Evolutionary conservation across 2,888 invertebrate genomes (phyloP).

Genomic region (Pelosia muscerda): DNA sequence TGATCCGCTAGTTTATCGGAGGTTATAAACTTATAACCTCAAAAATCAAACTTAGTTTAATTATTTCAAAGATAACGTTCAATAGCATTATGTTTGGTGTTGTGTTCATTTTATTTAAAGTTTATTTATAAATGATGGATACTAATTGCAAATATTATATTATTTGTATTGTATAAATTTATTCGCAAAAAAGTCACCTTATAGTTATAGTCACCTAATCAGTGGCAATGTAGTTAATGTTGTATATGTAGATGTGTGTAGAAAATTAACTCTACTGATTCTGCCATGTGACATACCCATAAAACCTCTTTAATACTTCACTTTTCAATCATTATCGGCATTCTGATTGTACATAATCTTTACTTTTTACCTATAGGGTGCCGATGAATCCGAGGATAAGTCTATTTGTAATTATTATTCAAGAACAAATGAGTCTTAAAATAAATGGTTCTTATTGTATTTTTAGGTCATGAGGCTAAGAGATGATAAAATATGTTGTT

Average conservation of each 20-base stretch:
- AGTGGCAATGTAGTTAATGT: too few relatives aligned
- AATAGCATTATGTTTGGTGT: slow-evolving; percentile 21
- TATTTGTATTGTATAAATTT: too few relatives aligned
- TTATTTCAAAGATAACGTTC: slow-evolving; percentile 64
- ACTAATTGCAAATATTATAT: too few relatives aligned
- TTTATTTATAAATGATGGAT: too few relatives aligned
- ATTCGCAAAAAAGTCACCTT: too few relatives aligned
- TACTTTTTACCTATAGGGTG: too few relatives aligned
- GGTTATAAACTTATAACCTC: slow-evolving; percentile 76
- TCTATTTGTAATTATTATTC: neutral
- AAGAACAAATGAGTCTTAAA: slow-evolving; percentile 29
- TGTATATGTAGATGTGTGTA: too few relatives aligned
- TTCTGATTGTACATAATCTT: neutral
- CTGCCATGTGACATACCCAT: too few relatives aligned
- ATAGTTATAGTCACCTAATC: too few relatives aligned
- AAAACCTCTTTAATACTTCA: too few relatives aligned
- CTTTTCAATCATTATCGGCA: too few relatives aligned
- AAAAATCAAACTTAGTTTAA: slow-evolving; percentile 73
- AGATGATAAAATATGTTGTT: slow-evolving; percentile 79
- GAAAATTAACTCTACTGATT: too few relatives aligned
- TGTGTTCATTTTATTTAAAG: neutral
- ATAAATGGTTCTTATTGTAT: slow-evolving; percentile 46
- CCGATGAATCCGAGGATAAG: neutral
- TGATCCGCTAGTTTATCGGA: slow-evolving; percentile 68
- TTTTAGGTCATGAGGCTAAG: slow-evolving; percentile 84